A percentile compares a stretch with the other conserved stretches of the same genome.
Conservation (phyloP, 1,140 invertebrate species). For the Anastrepha ludens region DNA sequence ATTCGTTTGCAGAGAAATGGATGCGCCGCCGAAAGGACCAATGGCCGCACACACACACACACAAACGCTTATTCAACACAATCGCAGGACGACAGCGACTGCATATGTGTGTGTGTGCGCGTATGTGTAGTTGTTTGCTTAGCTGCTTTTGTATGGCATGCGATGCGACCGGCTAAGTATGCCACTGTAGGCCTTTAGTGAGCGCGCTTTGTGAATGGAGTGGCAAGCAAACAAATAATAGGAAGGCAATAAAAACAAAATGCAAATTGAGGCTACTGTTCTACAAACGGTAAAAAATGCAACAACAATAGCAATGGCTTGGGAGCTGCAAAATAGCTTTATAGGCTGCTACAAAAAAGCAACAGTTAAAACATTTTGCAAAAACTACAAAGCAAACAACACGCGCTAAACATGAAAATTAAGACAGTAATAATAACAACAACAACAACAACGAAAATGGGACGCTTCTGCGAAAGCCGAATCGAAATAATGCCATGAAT, state of each 20-base stretch:
- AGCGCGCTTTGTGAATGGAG: neutral
- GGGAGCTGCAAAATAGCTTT: too few relatives aligned
- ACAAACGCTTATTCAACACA: neutral
- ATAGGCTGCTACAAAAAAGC: too few relatives aligned
- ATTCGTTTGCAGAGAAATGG: neutral
- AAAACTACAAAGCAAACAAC: neutral
- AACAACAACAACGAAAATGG: neutral
- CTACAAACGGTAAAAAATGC: neutral
- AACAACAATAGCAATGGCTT: neutral
- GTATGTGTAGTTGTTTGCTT: too few relatives aligned
- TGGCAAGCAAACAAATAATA: neutral
- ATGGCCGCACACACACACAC: neutral
- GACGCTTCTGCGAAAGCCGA: neutral
- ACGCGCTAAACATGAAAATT: neutral
- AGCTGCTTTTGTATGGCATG: too few relatives aligned
- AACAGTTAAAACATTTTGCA: neutral
- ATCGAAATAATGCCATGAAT: conserved; percentile 6
- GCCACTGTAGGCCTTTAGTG: neutral
- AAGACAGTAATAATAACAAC: conserved; percentile 6
- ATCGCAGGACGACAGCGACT: neutral
- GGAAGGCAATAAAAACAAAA: neutral
- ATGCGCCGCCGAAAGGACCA: neutral
- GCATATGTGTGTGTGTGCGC: neutral
- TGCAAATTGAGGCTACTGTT: neutral
- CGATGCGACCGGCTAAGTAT: neutral